These are phyloP conservation scores for Erpetoichthys calabaricus DNA, from an alignment of 2,797 vertebrate species.

Conservation along the genomic window DNA sequence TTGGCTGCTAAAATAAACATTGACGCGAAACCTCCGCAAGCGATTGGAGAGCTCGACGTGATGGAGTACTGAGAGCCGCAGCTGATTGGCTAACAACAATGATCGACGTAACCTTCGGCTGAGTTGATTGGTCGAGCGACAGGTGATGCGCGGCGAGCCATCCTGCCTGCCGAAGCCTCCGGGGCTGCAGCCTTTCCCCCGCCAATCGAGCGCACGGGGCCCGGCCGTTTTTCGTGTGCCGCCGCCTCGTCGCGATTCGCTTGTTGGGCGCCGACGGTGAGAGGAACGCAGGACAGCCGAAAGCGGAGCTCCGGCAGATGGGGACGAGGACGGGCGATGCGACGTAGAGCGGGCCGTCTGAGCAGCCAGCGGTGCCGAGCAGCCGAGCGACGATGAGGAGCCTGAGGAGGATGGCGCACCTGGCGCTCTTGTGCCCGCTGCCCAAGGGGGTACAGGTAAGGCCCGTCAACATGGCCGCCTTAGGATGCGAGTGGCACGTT, in stretches of 20 bases:
- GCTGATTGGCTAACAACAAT: too few relatives aligned
- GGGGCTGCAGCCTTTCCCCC: too few relatives aligned
- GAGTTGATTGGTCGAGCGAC: too few relatives aligned
- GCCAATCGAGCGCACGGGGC: too few relatives aligned
- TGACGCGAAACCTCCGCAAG: too few relatives aligned
- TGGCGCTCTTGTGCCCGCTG: conserved; percentile 75
- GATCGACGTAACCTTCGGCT: too few relatives aligned
- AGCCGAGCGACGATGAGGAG: conserved; percentile 56
- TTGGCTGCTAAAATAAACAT: too few relatives aligned
- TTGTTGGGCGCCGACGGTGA: conserved; percentile 23
- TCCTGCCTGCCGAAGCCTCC: too few relatives aligned
- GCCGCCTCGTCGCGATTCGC: conserved; percentile 33
- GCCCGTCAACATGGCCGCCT: background rate
- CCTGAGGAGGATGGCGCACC: conserved; percentile 67
- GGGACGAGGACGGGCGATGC: conserved; percentile 18
- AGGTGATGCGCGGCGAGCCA: too few relatives aligned
- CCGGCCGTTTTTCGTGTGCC: background rate
- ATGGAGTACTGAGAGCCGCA: too few relatives aligned
- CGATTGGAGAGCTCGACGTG: too few relatives aligned
- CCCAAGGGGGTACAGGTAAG: conserved; percentile 79
- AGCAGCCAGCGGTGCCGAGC: background rate
- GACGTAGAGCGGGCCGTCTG: conserved; percentile 13
- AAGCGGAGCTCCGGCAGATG: conserved; percentile 34
- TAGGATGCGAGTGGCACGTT: background rate
- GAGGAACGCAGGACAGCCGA: conserved; percentile 20